phyloP scores from a whole-genome alignment of 2,113 vertebrate genomes.

The Rhinolophus ferrumequinum region DNA sequence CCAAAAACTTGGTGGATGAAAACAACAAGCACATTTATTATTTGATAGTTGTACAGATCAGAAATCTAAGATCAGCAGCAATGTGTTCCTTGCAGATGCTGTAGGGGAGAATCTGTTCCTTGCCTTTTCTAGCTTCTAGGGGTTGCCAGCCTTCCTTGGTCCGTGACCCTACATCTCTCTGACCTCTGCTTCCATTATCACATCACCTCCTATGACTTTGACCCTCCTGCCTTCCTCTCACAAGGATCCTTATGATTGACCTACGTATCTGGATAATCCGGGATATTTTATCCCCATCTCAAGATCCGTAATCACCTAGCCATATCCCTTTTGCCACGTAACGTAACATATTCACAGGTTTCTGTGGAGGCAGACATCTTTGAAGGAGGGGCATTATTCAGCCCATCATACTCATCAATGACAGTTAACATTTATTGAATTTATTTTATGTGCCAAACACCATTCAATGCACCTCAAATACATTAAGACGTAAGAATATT shows the following conservation, averaged over 20 bases:
- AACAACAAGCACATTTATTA: background rate
- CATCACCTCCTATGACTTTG: background rate
- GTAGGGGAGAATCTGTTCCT: background rate
- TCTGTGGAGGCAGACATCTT: background rate
- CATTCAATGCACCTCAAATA: background rate
- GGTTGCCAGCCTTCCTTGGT: background rate
- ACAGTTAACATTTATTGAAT: background rate
- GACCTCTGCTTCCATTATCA: background rate
- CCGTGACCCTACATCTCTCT: background rate
- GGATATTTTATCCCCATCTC: no score
- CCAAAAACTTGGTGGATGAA: background rate
- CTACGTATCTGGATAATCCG: background rate
- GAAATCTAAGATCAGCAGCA: background rate
- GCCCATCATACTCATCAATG: background rate
- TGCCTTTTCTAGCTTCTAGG: background rate
- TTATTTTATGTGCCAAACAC: background rate
- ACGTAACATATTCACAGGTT: background rate
- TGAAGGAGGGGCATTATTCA: background rate
- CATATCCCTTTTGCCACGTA: background rate
- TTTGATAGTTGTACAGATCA: background rate
- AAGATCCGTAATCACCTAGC: background rate
- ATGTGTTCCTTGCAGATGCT: background rate
- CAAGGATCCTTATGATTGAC: background rate
- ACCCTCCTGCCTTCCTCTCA: background rate
- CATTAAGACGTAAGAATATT: slow-evolving; percentile 1